Evolutionary conservation across 2,113 vertebrate species (phyloP).

Genomic region (Vimba vimba): DNA sequence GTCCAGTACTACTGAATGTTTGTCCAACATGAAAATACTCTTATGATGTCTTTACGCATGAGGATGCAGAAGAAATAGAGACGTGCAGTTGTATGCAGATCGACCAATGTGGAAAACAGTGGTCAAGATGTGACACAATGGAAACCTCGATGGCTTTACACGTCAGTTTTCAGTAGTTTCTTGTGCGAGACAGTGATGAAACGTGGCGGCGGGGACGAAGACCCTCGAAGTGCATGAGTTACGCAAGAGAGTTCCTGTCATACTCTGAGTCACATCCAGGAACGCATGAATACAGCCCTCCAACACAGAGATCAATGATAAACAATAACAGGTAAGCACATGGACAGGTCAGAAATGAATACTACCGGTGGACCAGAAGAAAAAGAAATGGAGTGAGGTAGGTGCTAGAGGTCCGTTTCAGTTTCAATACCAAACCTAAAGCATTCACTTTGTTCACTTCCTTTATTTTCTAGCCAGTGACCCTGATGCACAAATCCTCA

Average conservation of each 20-base stretch:
- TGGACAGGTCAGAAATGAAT: neutral
- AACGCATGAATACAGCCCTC: neutral
- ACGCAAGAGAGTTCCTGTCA: neutral
- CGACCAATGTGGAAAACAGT: neutral
- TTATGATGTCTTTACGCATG: neutral
- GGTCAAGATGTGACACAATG: slow-evolving; percentile 14
- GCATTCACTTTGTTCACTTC: neutral
- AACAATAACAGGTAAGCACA: neutral
- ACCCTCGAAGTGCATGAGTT: neutral
- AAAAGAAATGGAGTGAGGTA: neutral
- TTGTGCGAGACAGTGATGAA: neutral
- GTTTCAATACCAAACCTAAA: neutral
- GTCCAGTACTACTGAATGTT: neutral
- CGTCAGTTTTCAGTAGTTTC: neutral
- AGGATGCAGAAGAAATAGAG: neutral
- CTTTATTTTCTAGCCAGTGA: neutral
- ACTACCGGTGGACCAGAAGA: neutral
- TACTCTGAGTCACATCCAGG: neutral
- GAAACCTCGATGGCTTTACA: neutral
- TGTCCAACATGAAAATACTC: neutral
- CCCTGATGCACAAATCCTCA: neutral
- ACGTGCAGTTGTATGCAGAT: neutral
- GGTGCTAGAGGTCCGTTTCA: too few species aligned
- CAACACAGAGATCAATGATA: neutral
- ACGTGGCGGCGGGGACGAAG: neutral